Evolutionary conservation across 2,888 invertebrate species (phyloP).

Genomic region (Phaonia tiefii): DNA sequence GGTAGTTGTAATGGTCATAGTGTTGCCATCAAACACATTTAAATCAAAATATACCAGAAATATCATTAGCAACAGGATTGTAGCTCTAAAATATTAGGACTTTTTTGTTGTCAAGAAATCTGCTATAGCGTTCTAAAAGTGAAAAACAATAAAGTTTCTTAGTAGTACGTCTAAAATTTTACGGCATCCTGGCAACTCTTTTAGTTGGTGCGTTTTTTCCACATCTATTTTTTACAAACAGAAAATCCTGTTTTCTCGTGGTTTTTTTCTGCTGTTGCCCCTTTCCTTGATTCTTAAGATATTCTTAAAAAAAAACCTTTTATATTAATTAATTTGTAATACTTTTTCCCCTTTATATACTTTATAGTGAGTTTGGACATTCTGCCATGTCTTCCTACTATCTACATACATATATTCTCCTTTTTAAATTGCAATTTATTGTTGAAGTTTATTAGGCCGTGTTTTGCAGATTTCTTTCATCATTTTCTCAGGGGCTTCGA

Average conservation of each 20-base stretch:
- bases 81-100: too few species aligned
- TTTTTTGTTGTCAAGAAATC: too few species aligned
- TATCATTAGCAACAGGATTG: too few species aligned
- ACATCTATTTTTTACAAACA: constrained; percentile 27
- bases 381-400: not conserved
- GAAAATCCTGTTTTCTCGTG: constrained; percentile 26
- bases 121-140: too few species aligned
- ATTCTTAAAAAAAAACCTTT: constrained; percentile 53
- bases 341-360: not conserved
- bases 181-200: not conserved
- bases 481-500: not conserved
- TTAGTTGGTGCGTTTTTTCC: constrained; percentile 23
- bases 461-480: not conserved
- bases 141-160: constrained; percentile 20
- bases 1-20: not conserved
- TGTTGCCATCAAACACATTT: not conserved
- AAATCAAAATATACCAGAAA: not conserved
- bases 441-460: constrained; percentile 45
- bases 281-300: constrained; percentile 24
- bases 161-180: not conserved
- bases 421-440: constrained; percentile 66
- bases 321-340: constrained; percentile 66
- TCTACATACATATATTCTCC: constrained; percentile 1
- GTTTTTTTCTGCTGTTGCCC: not conserved
- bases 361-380: too few species aligned